Evolutionary conservation across 2,113 vertebrate genomes (phyloP), one percentile per base, ranked within the genome.

Genomic region (Vulpes ferrilata): DNA sequence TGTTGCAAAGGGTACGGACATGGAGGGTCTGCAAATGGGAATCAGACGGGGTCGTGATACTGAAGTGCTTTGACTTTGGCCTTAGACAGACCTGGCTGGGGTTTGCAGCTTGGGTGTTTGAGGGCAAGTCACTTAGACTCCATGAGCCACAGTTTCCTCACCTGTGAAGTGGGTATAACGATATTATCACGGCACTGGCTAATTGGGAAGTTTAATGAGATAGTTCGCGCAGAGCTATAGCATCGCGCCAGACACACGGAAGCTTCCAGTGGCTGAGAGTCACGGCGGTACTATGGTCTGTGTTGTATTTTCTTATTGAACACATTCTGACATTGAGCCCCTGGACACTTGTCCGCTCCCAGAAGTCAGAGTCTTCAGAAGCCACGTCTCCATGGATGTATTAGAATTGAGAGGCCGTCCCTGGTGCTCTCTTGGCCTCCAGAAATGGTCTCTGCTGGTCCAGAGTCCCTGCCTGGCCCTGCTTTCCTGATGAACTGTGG

Each of bases 31-130:
- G 43, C 23, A 51, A 55, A 11, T 5, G 78, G 12, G 30, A 80
- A 27, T 57, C 23, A 5, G 32, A 38, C 71, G 78, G 88, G 55
- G 22, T 17, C 10, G 12, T 25, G 32, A 23, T 0, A 32, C 35
- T 35, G 20, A 87, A 64, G 13, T 51, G 59, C 6, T 62, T 88
- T 23, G 1, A 30, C 4, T 43, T 55, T 35, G 88, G 62, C 10
- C 15, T 43, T 35, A 55, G 62, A 79, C 55, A 74, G 60, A 71
- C n/a, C 53, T 57, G 35, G 43, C 23, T 90, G 91, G 38, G 65
- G n/a, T 67, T 25, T 73, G 55, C 12, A 57, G 35, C n/a, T 82
- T 89, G 65, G 19, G 32, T 69, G 38, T 62, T 95, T 93, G 60
- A 43, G 57, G 43, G 74, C 20, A 74, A 93, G 59, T 35, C 35